Base-by-base conservation (phyloP, 30 jellyfish, hydroid and myxozoan genomes). In the Rhopilema esculentum region DNA sequence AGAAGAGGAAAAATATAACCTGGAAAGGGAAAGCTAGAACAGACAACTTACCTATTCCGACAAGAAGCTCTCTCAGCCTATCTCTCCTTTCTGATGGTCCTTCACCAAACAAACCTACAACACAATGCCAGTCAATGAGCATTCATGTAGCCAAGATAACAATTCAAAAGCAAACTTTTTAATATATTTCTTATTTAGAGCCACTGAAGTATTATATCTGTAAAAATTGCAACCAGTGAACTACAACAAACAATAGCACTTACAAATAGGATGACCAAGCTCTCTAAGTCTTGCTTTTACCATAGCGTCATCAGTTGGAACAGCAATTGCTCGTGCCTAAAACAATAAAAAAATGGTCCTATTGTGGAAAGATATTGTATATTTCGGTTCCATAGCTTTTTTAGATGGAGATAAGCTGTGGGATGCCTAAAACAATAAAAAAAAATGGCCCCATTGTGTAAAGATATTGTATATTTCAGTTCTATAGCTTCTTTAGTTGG, bases 41-140 rank as follows among this genome's bases (percentile, higher is more conserved):
- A 4, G 18, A 0, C 26, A 28, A n/a, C 84, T 1, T 23, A 91
- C 97, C 97, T 24, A 91, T 83, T 51, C 95, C 97, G 69, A 84
- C 95, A 8, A 91, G 90, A 32, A 96, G 91, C 75, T 96, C 98
- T 63, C 97, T 87, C 68, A 96, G 80, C 40, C 99, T 87, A 80
- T 96, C 99, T 51, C 99, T 77, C 75, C 99, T 84, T 27, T 96
- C 98, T 7, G 98, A 94, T 52, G 99, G 99, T 64, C 99, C 99
- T 80, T 96, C 99, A 53, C 99, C 99, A 91, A 96, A 96, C 32
- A 96, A 57, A 74, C 97, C 97, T 91, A 78, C 19, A 2, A 33
- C 0, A 27, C 4, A 67, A 82, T 8, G 80, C 27, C 84, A 89
- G 78, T 4, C 49, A 4, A 40, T 40, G 57, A 40, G 12, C 6